Conservation (phyloP, 2,888 invertebrate species). For the Tetragonula carbonaria region DNA sequence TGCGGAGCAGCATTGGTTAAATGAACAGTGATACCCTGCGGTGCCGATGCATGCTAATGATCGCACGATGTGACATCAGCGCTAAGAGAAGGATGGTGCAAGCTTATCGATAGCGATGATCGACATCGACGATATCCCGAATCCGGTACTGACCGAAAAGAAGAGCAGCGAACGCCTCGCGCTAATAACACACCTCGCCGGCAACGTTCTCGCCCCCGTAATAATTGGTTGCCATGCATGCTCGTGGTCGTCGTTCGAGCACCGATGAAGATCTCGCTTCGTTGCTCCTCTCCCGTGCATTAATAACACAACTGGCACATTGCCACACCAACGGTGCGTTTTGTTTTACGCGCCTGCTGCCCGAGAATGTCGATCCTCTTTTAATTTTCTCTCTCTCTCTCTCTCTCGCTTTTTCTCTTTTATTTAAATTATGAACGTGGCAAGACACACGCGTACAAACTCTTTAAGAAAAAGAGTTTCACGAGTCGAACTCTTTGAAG, state of each 20-base stretch:
- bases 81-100: slow-evolving; percentile 8
- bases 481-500: not conserved
- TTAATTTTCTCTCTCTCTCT: not conserved
- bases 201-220: slow-evolving; percentile 73
- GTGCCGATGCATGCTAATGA: slow-evolving; percentile 36
- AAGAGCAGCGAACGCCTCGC: slow-evolving; percentile 65
- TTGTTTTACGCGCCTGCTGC: slow-evolving; percentile 26
- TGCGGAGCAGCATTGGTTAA: slow-evolving; percentile 1
- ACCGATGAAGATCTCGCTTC: slow-evolving; percentile 69
- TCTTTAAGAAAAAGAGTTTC: not conserved
- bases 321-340: slow-evolving; percentile 47
- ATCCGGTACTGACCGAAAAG: slow-evolving; percentile 60
- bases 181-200: slow-evolving; percentile 69
- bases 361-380: not conserved
- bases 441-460: not conserved
- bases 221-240: slow-evolving; percentile 69
- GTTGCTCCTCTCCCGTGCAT: slow-evolving; percentile 54
- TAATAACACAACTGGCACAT: slow-evolving; percentile 67
- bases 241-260: slow-evolving; percentile 54
- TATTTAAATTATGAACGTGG: not conserved
- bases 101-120: slow-evolving; percentile 60
- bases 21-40: slow-evolving; percentile 24
- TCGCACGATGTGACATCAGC: slow-evolving; percentile 29
- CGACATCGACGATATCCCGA: slow-evolving; percentile 63
- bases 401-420: not conserved